Evolutionary conservation across 2,888 invertebrate genomes (phyloP), one percentile per base, ranked within the genome.

Genomic region (Lepidochrysops patricia): DNA sequence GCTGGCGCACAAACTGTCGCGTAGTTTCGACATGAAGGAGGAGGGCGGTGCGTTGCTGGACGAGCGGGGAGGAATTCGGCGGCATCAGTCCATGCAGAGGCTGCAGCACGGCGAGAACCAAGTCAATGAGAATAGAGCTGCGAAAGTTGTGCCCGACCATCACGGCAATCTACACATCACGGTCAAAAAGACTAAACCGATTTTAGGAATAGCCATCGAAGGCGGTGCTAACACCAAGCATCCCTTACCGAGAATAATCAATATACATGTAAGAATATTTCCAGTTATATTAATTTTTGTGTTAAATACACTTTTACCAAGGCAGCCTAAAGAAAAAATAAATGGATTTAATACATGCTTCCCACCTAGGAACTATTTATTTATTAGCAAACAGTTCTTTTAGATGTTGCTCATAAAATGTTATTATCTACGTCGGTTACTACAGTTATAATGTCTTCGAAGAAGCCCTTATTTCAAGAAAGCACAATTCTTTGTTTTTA

Each of bases 161-260:
- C 95, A 95, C 84, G 96, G 96, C 69, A 96, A 96, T 86, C 91
- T 97, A 73, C 92, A 96, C 80, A 94, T 97, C 73, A 94, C 94
- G 68, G 96, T 98, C 69, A 95, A 95, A 85, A 98, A 98, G 90
- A 96, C 95, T 60, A 97, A 97, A 86, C 96, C 97, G 57, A 96
- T 97, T 74, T 92, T 98, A 72, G 98, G 98, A 68, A 97, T 98
- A 75, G 98, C 98, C 66, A 98, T 98, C 74, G 98, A 98, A 89
- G 98, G 98, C 64, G 98, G 98, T 65, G 96, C 96, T 72, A 97
- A 98, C 84, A 98, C 98, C 52, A 95, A 96, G 77, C 98, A 98
- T 86, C 96, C 97, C 60, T 91, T 98, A 74, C 98, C 98, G 59
- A 92, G 97, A 79, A 97, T 98, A 75, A 98, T 98, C 75, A 97